Evolutionary conservation across 2,888 invertebrate genomes (phyloP).

Genomic region (Andrena chrysosceles): DNA sequence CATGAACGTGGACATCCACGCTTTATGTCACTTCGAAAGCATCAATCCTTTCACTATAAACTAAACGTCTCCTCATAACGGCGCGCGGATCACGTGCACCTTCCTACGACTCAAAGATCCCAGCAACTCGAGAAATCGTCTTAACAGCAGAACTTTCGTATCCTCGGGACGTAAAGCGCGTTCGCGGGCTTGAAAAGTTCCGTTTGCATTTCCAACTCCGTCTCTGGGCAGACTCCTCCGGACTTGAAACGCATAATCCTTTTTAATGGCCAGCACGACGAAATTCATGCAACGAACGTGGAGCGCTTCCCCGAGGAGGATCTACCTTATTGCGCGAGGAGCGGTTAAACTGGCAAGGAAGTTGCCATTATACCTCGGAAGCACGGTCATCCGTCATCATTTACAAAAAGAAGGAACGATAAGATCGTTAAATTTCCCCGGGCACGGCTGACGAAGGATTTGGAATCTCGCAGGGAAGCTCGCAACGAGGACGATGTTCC

Average conservation of each 20-base stretch:
- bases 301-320: constrained; percentile 47
- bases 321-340: constrained; percentile 42
- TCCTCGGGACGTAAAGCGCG: constrained; percentile 62
- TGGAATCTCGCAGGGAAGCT: not conserved
- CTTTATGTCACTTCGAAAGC: not conserved
- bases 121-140: constrained; percentile 56
- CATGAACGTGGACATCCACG: too few relatives aligned
- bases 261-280: constrained; percentile 58
- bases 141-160: constrained; percentile 58
- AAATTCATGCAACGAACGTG: constrained; percentile 68
- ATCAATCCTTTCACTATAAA: not conserved
- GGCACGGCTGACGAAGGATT: not conserved
- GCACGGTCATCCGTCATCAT: constrained; percentile 11
- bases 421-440: constrained; percentile 9
- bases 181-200: constrained; percentile 63
- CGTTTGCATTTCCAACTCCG: constrained; percentile 60
- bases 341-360: constrained; percentile 16
- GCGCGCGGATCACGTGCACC: constrained; percentile 46
- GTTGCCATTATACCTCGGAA: constrained; percentile 10
- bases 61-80: not conserved
- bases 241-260: constrained; percentile 60
- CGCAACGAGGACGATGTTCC: not conserved
- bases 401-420: not conserved
- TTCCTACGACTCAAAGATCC: constrained; percentile 34
- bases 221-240: constrained; percentile 44